A percentile compares a stretch with the other conserved stretches of the same genome.
These are phyloP conservation scores for Uropetala carovei DNA, from an alignment of 2,888 invertebrate genomes.

Conservation along the genomic window DNA sequence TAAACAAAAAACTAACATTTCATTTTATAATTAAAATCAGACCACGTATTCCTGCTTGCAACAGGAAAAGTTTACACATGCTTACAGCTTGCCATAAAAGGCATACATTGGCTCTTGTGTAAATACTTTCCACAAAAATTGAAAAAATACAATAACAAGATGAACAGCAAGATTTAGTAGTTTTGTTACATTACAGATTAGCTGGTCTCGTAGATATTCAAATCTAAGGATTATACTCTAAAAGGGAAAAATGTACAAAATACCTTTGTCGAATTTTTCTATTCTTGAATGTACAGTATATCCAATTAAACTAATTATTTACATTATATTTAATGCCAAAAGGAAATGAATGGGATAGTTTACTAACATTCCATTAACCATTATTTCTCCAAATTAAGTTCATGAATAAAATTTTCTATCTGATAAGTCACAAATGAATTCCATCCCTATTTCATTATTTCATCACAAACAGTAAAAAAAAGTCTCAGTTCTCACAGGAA, in stretches of 20 bases:
- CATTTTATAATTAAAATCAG: constrained; percentile 6
- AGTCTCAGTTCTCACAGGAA: too few species aligned
- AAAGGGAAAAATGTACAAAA: constrained; percentile 14
- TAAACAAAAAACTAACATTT: constrained; percentile 28
- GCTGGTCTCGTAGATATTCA: not conserved
- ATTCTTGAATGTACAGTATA: constrained; percentile 9
- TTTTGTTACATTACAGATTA: not conserved
- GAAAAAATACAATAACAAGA: not conserved
- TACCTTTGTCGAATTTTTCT: not conserved
- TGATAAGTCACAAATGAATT: too few species aligned
- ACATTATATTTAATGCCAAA: constrained; percentile 44
- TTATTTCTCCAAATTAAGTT: not conserved
- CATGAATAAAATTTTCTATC: not conserved
- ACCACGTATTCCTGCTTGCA: not conserved
- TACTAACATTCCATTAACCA: not conserved
- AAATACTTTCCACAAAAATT: constrained; percentile 34
- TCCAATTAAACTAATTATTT: constrained; percentile 18
- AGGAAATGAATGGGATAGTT: constrained; percentile 10
- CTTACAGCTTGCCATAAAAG: constrained; percentile 14
- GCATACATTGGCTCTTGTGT: constrained; percentile 17
- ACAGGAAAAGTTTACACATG: constrained; percentile 4
- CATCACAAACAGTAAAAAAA: too few species aligned
- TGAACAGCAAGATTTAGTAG: not conserved
- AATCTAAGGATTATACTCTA: not conserved
- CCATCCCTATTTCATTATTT: too few species aligned